Percentiles rank a stretch among this genome's conserved stretches.
Evolutionary conservation across 2,113 vertebrate genomes (phyloP).

Genomic region (Pica pica): DNA sequence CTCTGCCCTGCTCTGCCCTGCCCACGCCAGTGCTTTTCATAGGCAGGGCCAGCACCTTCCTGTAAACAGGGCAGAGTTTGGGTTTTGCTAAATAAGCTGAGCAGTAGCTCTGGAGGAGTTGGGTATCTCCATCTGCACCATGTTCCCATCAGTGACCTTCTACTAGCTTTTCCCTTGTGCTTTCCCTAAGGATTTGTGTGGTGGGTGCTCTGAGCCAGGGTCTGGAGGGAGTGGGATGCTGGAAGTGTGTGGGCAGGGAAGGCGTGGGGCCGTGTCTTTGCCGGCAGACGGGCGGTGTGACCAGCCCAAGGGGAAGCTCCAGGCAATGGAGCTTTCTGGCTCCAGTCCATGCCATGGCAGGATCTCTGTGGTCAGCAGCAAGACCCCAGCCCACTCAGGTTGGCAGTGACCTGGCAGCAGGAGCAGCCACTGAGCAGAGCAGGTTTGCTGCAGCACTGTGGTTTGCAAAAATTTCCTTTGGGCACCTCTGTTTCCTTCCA

Average conservation of each 20-base stretch:
- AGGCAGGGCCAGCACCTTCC: background rate
- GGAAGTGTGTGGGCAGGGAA: background rate
- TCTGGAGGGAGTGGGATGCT: background rate
- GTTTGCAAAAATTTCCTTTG: background rate
- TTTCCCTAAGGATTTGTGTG: background rate
- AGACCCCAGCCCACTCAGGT: background rate
- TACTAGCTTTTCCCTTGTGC: background rate
- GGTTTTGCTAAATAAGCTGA: background rate
- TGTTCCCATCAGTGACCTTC: background rate
- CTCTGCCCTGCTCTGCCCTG: background rate
- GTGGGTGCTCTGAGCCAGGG: background rate
- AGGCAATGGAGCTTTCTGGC: background rate
- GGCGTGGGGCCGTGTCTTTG: fast-evolving
- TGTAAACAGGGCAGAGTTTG: background rate
- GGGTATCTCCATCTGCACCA: background rate
- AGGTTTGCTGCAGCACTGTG: background rate
- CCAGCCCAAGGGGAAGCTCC: background rate
- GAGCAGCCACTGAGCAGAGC: background rate
- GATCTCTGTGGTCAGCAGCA: background rate
- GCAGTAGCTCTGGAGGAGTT: background rate
- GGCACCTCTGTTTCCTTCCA: background rate
- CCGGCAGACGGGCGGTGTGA: fast-evolving
- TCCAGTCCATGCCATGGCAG: background rate
- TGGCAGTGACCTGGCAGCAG: background rate
- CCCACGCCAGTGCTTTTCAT: background rate